Evolutionary conservation across 2,797 vertebrate species (phyloP).

Genomic region (Bucorvus abyssinicus): DNA sequence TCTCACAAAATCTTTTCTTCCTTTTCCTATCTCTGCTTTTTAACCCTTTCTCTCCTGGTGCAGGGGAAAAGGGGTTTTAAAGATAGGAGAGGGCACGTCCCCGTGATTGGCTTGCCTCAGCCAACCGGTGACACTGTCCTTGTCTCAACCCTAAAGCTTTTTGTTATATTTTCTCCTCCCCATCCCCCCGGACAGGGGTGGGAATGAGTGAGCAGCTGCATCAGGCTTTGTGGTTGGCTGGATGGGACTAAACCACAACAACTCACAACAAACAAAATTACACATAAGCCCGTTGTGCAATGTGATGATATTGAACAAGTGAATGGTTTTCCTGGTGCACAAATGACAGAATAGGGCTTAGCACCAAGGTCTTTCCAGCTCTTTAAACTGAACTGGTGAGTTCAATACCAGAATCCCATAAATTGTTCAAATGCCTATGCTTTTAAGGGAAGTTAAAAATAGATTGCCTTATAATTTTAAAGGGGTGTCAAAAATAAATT

Average conservation of each 20-base stretch:
- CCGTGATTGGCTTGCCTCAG: no score
- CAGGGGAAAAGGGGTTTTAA: no score
- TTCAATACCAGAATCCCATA: neutral
- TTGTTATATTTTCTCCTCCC: neutral
- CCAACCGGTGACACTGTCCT: no score
- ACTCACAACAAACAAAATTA: neutral
- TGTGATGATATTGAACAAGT: neutral
- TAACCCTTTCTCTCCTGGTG: no score
- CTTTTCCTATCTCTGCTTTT: no score
- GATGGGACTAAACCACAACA: neutral
- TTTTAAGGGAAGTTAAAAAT: neutral
- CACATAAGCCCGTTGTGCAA: neutral
- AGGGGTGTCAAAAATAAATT: neutral
- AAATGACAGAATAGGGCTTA: neutral
- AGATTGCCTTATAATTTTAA: neutral
- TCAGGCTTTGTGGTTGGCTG: neutral
- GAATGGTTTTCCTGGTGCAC: neutral
- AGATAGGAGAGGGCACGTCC: no score
- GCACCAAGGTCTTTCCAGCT: neutral
- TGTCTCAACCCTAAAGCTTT: neutral
- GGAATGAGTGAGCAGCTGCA: neutral
- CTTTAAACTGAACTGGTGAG: neutral
- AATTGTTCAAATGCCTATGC: neutral
- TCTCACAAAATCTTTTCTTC: no score
- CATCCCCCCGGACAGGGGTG: neutral